Base-by-base conservation (phyloP, 2,113 vertebrate species). In the Capreolus pygargus region DNA sequence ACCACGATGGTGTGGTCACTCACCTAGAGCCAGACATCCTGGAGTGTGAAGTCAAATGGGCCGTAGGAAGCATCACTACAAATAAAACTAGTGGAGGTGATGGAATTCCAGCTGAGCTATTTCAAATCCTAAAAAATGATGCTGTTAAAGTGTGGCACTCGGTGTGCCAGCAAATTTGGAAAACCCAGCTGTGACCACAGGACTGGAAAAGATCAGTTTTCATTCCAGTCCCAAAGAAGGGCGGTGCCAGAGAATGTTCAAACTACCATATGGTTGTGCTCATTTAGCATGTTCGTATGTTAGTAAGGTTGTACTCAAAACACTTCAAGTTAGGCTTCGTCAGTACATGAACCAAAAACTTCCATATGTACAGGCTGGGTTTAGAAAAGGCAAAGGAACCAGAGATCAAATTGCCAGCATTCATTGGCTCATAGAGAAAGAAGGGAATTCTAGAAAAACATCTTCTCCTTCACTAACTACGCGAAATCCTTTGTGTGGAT, bases 401-500 rank as follows among this genome's bases (percentile, higher is more conserved):
- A 70, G 67, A 70, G n/a, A 70, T 70, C 19, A 70, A 23, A 70
- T 39, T 39, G 67, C 67, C 67, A 70, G 6, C 67, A 70, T 70
- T 70, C 2, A 70, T 12, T 70, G 67, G n/a, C 23, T 39, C n/a
- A 12, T 70, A 70, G 67, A 70, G 67, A 70, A 70, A 70, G 67
- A 70, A 70, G n/a, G 5, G 19, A 39, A 70, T 70, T 39, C 19
- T 21, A 70, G n/a, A 23, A 70, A 39, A 70, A 39, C 19, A 11
- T 70, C 67, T 70, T 67, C 64, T 70, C 39, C 21, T 70, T 70
- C 67, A 70, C 39, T 70, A 70, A 70, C 19, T 70, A 70, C 0
- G 0, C 0, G 0, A 23, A 70, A 70, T 70, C 67, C n/a, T 39
- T 39, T 70, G 19, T 36, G 19, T 70, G 19, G 67, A 70, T 70